Base-by-base conservation (phyloP, 2,888 invertebrate genomes). In the Platycheirus albimanus region DNA sequence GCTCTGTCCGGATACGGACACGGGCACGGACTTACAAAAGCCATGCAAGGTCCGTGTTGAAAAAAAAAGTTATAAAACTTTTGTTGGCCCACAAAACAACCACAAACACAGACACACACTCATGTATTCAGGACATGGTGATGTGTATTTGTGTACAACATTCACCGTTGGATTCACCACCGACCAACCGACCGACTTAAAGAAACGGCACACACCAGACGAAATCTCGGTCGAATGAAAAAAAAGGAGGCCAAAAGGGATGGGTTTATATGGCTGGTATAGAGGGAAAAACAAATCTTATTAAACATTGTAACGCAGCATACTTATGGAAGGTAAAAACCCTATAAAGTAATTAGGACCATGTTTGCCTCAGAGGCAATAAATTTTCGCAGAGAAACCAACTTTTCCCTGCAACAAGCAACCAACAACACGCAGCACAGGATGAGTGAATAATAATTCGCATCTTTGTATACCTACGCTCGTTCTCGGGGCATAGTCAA, bases 311-410 rank as follows among this genome's bases (percentile, higher is more conserved):
- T 81, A 71, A 38, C 80, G 61, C 36, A 76, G 70, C 70, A 64
- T 80, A 64, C 76, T 61, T 61, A 54, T 38, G 43, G 66, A 52
- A 61, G 70, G 71, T 77, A 71, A 67, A 77, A 76, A 67, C 71
- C 81, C 77, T 81, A 77, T 81, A 81, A 81, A 81, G 81, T 81
- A 81, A 81, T 81, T 81, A 81, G 81, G 71, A 67, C 61, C 77
- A 66, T 81, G 81, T 81, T 77, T 77, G 71, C 77, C 77, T 67
- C 49, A 45, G 71, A 81, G 81, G 70, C 77, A 77, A 64, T 70
- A 76, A 45, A 76, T 76, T 75, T 71, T 80, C 70, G 52, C 58
- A 70, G 70, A 61, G 41, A 70, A 80, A 58, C 76, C 63, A 80
- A 70, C 77, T 77, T 81, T 41, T 56, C 38, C 56, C 63, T 74